These are phyloP conservation scores for Neolamprologus multifasciatus DNA, from an alignment of 2,797 vertebrate species.

Conservation along the genomic window DNA sequence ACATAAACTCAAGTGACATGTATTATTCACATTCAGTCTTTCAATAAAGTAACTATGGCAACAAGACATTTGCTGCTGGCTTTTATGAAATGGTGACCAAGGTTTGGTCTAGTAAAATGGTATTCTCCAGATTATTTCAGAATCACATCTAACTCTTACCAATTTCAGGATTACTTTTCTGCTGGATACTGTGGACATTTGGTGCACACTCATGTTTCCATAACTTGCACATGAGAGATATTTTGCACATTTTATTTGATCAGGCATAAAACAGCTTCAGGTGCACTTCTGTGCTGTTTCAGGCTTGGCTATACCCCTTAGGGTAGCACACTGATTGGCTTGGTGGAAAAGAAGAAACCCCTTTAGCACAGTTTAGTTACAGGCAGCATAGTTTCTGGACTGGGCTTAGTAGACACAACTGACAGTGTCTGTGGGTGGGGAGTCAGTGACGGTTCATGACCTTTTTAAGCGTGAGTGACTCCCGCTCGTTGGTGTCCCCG, in stretches of 20 bases:
- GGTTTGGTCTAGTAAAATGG: neutral
- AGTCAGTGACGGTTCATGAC: neutral
- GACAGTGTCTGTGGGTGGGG: neutral
- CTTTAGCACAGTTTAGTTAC: neutral
- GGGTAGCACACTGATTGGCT: neutral
- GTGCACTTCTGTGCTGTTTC: neutral
- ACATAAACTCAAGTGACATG: conserved; percentile 1
- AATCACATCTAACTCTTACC: neutral
- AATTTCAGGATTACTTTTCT: neutral
- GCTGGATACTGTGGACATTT: neutral
- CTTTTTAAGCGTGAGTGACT: neutral
- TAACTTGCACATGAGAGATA: neutral
- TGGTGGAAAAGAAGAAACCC: neutral
- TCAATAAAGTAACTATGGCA: conserved; percentile 43
- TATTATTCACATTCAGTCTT: conserved; percentile 10
- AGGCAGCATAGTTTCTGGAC: neutral
- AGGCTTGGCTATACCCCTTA: neutral
- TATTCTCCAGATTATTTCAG: neutral
- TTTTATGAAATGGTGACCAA: conserved; percentile 13
- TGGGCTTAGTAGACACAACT: neutral
- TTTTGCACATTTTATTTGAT: neutral
- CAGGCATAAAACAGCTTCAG: neutral
- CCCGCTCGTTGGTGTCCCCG: neutral
- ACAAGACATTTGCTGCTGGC: conserved; percentile 20
- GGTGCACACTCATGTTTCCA: neutral